phyloP scores from a whole-genome alignment of 35 echinoderm and acorn worm species.

The Heliocidaris tuberculata region DNA sequence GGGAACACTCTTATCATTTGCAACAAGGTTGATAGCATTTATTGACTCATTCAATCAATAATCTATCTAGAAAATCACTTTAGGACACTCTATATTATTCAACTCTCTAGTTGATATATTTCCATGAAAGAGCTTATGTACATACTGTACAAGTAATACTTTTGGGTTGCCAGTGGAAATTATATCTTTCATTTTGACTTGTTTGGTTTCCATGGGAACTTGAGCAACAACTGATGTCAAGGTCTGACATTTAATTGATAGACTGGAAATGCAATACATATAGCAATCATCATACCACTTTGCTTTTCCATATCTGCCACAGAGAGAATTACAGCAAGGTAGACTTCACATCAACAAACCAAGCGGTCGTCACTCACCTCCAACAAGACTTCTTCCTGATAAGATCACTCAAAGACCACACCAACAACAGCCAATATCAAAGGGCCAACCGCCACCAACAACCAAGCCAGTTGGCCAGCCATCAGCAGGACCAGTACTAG shows the following conservation, averaged over 20 bases:
- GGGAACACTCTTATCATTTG: no score
- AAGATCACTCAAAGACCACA: conserved; percentile 28
- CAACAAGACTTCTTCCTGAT: conserved; percentile 51
- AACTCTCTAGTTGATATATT: no score
- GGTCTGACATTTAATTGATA: no score
- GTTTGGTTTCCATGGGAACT: no score
- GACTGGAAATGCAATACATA: no score
- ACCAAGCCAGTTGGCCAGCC: conserved; percentile 15
- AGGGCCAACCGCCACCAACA: neutral
- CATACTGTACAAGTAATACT: no score
- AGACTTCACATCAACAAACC: neutral
- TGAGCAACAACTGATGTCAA: no score
- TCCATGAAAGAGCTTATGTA: no score
- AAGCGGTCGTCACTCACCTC: conserved; percentile 43
- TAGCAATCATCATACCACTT: neutral
- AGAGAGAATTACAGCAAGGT: conserved; percentile 31
- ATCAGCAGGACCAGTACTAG: neutral
- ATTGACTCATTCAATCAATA: neutral
- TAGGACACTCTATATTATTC: neutral
- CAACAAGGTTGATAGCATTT: neutral
- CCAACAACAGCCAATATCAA: neutral
- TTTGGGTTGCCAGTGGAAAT: no score
- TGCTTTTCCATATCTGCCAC: neutral
- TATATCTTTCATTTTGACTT: no score
- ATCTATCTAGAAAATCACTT: neutral